These are phyloP conservation scores for Goniozus legneri DNA, from an alignment of 1,140 invertebrate genomes.

Conservation along the genomic window DNA sequence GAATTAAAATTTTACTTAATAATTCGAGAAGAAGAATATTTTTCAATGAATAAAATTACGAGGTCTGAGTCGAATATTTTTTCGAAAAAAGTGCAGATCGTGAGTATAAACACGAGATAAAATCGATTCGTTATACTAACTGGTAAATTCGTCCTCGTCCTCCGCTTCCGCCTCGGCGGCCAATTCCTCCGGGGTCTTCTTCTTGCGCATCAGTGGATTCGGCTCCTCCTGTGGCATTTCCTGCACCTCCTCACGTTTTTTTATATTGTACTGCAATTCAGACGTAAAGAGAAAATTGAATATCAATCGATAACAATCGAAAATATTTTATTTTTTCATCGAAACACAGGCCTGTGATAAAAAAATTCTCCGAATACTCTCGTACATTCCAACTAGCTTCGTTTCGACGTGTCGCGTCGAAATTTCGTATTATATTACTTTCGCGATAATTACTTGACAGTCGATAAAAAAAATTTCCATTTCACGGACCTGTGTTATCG, in stretches of 20 bases:
- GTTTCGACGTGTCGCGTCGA: not conserved
- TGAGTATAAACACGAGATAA: conserved; percentile 16
- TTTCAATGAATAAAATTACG: too few species aligned
- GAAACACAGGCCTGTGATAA: too few species aligned
- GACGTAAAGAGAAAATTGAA: conserved; percentile 12
- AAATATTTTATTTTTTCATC: too few species aligned
- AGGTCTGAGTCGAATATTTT: too few species aligned
- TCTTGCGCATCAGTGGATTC: conserved; percentile 91
- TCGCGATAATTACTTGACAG: too few species aligned
- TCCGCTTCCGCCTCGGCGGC: conserved; percentile 91
- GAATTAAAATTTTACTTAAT: too few species aligned
- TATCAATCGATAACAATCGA: not conserved
- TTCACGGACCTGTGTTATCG: too few species aligned
- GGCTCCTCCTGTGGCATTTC: conserved; percentile 79
- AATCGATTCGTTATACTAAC: conserved; percentile 61
- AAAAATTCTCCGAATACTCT: not conserved
- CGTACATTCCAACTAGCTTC: not conserved
- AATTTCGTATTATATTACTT: too few species aligned
- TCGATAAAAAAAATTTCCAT: too few species aligned
- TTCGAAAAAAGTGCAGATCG: too few species aligned
- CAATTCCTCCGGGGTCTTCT: conserved; percentile 95
- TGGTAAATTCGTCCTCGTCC: conserved; percentile 95
- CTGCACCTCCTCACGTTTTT: conserved; percentile 90
- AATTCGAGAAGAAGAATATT: too few species aligned
- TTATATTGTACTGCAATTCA: conserved; percentile 90